A percentile compares a stretch with the other conserved stretches of the same genome.
Conservation (phyloP, 2,888 invertebrate species). For the Muschampia plurimacula region DNA sequence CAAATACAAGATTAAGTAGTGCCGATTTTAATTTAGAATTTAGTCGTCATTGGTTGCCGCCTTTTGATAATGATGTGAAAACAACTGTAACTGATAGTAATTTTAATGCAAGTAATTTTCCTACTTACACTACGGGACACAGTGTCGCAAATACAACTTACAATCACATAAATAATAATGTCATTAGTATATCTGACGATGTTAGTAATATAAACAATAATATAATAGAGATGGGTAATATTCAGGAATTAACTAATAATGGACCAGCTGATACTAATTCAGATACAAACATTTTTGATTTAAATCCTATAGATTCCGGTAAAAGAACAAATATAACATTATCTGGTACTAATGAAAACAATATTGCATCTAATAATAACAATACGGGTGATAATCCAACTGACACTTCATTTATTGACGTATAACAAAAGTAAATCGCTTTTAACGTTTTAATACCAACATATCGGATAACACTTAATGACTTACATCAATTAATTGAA, state of each 20-base stretch:
- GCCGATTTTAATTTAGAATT: constrained; percentile 1
- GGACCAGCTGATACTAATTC: neutral
- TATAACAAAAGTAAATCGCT: neutral
- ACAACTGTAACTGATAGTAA: constrained; percentile 3
- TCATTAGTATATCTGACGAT: neutral
- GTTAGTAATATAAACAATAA: neutral
- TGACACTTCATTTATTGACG: neutral
- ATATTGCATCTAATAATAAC: neutral
- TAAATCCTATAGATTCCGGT: neutral
- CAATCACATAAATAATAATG: neutral
- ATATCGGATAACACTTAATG: neutral
- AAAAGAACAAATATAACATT: neutral
- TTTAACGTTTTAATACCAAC: neutral
- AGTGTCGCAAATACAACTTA: neutral
- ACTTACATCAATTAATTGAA: too few relatives aligned
- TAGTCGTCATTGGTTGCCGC: constrained; percentile 3
- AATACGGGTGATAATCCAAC: neutral
- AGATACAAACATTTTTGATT: neutral
- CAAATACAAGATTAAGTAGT: neutral
- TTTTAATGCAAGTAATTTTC: neutral
- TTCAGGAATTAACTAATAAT: neutral
- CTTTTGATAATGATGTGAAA: neutral
- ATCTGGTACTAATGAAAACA: neutral
- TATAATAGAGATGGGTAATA: neutral
- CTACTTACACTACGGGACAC: neutral